Evolutionary conservation across 1,140 invertebrate species (phyloP).

Genomic region (Drosophila suzukii): DNA sequence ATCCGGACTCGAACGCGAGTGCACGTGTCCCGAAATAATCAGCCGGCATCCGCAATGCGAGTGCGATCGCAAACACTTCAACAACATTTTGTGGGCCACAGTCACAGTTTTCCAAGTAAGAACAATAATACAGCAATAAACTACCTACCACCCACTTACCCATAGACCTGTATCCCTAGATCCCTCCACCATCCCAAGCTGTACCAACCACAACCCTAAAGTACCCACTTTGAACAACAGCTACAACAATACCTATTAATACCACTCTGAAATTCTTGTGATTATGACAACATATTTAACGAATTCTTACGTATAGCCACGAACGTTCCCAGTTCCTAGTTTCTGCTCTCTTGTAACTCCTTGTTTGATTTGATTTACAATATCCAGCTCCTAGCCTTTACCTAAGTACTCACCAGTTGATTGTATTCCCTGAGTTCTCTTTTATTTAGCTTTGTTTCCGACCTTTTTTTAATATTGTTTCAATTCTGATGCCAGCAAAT

Average conservation of each 20-base stretch:
- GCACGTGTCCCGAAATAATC: constrained; percentile 95
- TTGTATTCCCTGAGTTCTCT: constrained; percentile 29
- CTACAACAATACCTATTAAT: constrained; percentile 34
- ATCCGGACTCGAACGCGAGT: constrained; percentile 92
- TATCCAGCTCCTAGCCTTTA: constrained; percentile 23
- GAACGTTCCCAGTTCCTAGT: constrained; percentile 36
- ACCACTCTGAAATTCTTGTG: constrained; percentile 41
- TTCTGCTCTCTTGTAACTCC: constrained; percentile 19
- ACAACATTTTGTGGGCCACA: constrained; percentile 97
- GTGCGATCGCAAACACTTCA: constrained; percentile 98
- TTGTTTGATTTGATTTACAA: constrained; percentile 16
- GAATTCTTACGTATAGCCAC: constrained; percentile 41
- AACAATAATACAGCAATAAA: constrained; percentile 69
- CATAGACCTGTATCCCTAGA: neutral
- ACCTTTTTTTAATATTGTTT: constrained; percentile 35
- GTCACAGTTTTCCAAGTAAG: constrained; percentile 99
- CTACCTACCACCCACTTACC: constrained; percentile 1
- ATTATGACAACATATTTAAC: constrained; percentile 47
- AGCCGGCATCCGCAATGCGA: constrained; percentile 94
- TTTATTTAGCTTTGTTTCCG: constrained; percentile 27
- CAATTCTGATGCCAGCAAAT: constrained; percentile 43
- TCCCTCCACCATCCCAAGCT: constrained; percentile 1
- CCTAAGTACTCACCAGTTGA: constrained; percentile 8
- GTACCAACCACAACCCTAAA: neutral
- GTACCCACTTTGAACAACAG: constrained; percentile 30